Percentiles rank a stretch among this genome's conserved stretches.
phyloP scores from a whole-genome alignment of 2,888 invertebrate genomes.

The Agriotes lineatus region DNA sequence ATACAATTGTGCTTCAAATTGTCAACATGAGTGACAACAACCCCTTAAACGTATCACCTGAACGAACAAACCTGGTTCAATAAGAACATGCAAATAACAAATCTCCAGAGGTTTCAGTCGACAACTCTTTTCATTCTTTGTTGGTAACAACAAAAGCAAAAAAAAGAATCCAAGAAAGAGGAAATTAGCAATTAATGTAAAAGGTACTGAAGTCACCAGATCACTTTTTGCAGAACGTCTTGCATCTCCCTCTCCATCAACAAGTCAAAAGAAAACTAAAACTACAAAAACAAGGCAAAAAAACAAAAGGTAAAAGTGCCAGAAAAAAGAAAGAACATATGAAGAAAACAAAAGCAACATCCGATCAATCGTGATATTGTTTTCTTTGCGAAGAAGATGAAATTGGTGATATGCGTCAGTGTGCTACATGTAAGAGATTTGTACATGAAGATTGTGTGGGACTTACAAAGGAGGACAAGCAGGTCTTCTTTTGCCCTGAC shows the following conservation, averaged over 20 bases:
- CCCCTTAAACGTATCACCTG: neutral
- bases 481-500: neutral
- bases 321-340: neutral
- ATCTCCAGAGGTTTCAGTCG: neutral
- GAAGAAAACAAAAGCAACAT: neutral
- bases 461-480: neutral
- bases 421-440: neutral
- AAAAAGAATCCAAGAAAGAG: neutral
- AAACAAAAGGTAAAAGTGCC: neutral
- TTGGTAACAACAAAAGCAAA: neutral
- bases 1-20: neutral
- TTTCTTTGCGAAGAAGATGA: neutral
- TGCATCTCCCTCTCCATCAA: neutral
- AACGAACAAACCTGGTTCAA: neutral
- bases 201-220: neutral
- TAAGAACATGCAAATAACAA: neutral
- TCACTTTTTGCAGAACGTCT: neutral
- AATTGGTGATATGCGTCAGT: neutral
- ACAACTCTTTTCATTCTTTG: neutral
- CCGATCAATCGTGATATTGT: neutral
- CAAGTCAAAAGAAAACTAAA: neutral
- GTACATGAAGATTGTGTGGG: conserved; percentile 5
- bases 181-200: neutral
- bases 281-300: neutral
- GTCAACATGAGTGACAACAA: neutral